Percentiles rank a stretch among this genome's conserved stretches.
Evolutionary conservation across 2,113 vertebrate genomes (phyloP).

Genomic region (Nestor notabilis): DNA sequence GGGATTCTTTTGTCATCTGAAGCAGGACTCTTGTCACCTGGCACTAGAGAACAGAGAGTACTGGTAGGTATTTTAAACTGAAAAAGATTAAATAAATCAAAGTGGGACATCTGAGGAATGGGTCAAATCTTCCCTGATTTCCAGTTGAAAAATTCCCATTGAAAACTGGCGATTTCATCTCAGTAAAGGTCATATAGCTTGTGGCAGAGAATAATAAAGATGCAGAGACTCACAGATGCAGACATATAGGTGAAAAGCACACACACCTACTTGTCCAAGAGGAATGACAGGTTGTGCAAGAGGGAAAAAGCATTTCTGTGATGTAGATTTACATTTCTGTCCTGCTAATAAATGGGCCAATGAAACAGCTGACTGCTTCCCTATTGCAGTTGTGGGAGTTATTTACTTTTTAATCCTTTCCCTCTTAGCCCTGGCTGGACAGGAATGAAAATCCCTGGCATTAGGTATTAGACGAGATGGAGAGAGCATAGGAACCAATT

Average conservation of each 20-base stretch:
- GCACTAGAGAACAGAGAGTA: not conserved
- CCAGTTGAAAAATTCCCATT: not conserved
- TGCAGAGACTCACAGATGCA: not conserved
- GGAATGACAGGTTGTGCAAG: slow-evolving; percentile 3
- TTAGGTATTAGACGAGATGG: slow-evolving; percentile 71
- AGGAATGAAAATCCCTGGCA: slow-evolving; percentile 75
- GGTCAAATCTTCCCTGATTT: not conserved
- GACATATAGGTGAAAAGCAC: not conserved
- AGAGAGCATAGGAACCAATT: slow-evolving; percentile 81
- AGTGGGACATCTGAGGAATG: not conserved
- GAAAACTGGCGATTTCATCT: not conserved
- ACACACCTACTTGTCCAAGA: not conserved
- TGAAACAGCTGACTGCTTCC: slow-evolving; percentile 85
- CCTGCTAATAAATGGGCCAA: slow-evolving; percentile 75
- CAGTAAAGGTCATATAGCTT: not conserved
- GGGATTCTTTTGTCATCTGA: not conserved
- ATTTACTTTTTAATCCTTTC: slow-evolving; percentile 88
- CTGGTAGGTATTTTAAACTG: not conserved
- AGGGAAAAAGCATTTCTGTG: not conserved
- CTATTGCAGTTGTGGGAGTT: slow-evolving; percentile 82
- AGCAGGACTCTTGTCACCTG: not conserved
- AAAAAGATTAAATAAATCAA: not conserved
- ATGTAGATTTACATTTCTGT: slow-evolving; percentile 72
- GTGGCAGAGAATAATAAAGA: not conserved
- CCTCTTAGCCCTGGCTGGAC: slow-evolving; percentile 77